These are phyloP conservation scores for Lonchura striata DNA, from an alignment of 2,113 vertebrate species.

Conservation along the genomic window DNA sequence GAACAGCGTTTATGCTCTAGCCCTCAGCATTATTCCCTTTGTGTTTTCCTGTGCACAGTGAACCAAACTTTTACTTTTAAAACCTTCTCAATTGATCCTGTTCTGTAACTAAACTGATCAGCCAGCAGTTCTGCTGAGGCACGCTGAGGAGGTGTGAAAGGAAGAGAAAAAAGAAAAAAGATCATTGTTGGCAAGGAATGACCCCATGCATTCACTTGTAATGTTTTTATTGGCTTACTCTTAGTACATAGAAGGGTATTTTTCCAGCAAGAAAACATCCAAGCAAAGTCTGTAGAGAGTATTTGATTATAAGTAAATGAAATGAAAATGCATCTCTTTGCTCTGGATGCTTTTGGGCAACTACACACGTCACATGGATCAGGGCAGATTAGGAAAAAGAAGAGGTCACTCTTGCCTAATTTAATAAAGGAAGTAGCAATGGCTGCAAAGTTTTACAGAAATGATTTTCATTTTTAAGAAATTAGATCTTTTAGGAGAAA, in stretches of 20 bases:
- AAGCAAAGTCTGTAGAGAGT: background rate
- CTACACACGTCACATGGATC: background rate
- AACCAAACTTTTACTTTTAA: background rate
- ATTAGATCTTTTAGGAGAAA: background rate
- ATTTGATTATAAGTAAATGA: background rate
- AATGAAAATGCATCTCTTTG: background rate
- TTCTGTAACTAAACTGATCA: background rate
- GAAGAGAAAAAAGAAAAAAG: background rate
- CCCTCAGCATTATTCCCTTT: background rate
- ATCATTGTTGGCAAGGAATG: background rate
- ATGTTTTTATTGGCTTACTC: background rate
- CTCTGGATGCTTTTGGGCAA: background rate
- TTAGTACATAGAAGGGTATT: background rate
- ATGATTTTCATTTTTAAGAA: background rate
- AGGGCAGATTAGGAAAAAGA: background rate
- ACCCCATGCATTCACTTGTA: accelerated
- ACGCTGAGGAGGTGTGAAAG: background rate
- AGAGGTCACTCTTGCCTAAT: background rate
- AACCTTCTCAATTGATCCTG: background rate
- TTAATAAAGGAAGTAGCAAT: background rate
- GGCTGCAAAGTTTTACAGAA: background rate
- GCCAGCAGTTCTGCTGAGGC: background rate
- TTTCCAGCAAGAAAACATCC: background rate
- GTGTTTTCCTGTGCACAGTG: background rate
- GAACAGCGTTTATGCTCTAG: background rate